A percentile compares a stretch with the other conserved stretches of the same genome.
Conservation (phyloP, 2,113 vertebrate species). For the Taurulus bubalis region DNA sequence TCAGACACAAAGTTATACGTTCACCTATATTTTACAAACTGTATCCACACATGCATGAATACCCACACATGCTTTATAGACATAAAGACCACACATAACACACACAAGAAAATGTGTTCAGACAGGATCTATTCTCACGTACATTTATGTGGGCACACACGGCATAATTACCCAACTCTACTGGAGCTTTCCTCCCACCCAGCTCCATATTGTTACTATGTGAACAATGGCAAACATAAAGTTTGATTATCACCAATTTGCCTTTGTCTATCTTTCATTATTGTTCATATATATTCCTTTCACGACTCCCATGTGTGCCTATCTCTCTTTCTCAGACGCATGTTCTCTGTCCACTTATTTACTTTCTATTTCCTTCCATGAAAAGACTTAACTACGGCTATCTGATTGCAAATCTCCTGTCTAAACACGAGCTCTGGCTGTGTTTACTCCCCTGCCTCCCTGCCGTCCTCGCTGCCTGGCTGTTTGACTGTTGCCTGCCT, state of each 20-base stretch:
- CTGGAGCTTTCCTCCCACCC: conserved; percentile 21
- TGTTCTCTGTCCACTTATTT: background rate
- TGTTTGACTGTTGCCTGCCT: conserved; percentile 64
- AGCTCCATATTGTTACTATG: conserved; percentile 43
- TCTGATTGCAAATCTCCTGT: conserved; percentile 48
- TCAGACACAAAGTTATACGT: background rate
- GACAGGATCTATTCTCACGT: background rate
- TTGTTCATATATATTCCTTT: conserved; percentile 30
- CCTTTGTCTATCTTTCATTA: conserved; percentile 31
- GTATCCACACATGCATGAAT: background rate
- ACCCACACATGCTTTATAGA: background rate
- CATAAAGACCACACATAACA: background rate
- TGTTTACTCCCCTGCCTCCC: conserved; percentile 49
- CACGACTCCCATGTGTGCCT: conserved; percentile 4
- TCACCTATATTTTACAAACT: background rate
- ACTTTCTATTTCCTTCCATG: background rate
- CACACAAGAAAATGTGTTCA: background rate
- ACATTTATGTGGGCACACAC: background rate
- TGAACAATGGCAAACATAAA: conserved; percentile 39
- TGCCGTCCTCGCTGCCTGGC: conserved; percentile 48
- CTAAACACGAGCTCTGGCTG: conserved; percentile 45
- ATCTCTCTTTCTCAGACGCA: background rate
- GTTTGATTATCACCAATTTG: conserved; percentile 56
- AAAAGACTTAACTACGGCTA: conserved; percentile 28
- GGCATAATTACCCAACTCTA: conserved; percentile 28